A percentile compares a stretch with the other conserved stretches of the same genome.
phyloP scores from a whole-genome alignment of 2,888 invertebrate genomes.

The Melieria omissa region DNA sequence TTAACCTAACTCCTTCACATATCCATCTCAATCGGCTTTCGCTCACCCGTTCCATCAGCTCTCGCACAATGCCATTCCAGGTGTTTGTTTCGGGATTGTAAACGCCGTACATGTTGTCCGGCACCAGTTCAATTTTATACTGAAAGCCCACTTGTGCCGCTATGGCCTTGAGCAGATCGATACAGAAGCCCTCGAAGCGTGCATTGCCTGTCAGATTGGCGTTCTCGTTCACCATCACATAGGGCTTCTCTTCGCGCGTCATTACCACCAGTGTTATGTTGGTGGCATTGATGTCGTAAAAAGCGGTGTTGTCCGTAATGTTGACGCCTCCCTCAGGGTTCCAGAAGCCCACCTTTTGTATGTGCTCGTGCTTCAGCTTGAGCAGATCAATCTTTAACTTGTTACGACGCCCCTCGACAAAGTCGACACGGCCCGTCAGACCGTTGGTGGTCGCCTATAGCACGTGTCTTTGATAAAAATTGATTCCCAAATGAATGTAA shows the following conservation, averaged over 20 bases:
- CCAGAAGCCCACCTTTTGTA: conserved; percentile 87
- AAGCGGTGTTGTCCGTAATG: conserved; percentile 86
- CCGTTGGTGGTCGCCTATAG: conserved; percentile 83
- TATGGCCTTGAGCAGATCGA: conserved; percentile 85
- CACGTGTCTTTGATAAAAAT: background rate
- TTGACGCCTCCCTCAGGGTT: conserved; percentile 79
- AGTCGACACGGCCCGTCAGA: conserved; percentile 87
- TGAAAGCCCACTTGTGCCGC: conserved; percentile 88
- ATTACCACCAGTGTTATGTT: conserved; percentile 92
- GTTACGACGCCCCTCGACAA: conserved; percentile 84
- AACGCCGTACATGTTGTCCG: conserved; percentile 90
- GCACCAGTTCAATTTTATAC: conserved; percentile 84
- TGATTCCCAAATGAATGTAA: background rate
- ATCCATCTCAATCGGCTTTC: background rate
- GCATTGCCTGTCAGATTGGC: conserved; percentile 88
- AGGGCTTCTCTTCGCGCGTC: conserved; percentile 89
- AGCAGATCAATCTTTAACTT: conserved; percentile 88
- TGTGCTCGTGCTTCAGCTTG: conserved; percentile 81
- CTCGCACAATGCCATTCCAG: conserved; percentile 91
- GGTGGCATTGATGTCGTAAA: conserved; percentile 82
- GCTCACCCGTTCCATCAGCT: conserved; percentile 85
- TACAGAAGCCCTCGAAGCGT: conserved; percentile 90
- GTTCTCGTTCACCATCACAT: conserved; percentile 89
- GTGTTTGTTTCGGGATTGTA: conserved; percentile 86
- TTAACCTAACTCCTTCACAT: background rate